Percentiles rank a stretch among this genome's conserved stretches.
Evolutionary conservation across 2,113 vertebrate species (phyloP).

Genomic region (Tursiops truncatus): DNA sequence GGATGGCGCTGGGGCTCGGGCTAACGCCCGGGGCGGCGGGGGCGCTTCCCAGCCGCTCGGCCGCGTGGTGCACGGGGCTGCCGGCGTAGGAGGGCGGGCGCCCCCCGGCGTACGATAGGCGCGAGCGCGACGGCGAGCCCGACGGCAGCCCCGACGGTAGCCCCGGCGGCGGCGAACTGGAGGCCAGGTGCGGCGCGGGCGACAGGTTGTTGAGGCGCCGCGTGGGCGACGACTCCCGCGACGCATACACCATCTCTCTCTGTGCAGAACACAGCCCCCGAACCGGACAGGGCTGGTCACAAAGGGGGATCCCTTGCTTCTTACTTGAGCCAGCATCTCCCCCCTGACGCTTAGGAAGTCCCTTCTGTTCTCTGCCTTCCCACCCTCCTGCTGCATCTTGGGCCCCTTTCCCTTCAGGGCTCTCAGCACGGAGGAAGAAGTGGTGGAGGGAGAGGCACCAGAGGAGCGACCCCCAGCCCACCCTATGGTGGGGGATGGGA

Average conservation of each 20-base stretch:
- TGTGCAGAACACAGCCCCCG: slow-evolving; percentile 71
- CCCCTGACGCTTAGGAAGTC: not conserved
- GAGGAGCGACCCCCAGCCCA: not conserved
- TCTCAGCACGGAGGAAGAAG: not conserved
- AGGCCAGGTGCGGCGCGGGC: slow-evolving; percentile 81
- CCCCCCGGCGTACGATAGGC: slow-evolving; percentile 96
- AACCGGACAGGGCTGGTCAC: slow-evolving; percentile 33
- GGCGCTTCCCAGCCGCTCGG: slow-evolving; percentile 83
- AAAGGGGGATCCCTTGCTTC: not conserved
- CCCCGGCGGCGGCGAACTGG: slow-evolving; percentile 83
- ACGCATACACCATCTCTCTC: slow-evolving; percentile 98
- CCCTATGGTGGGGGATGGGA: not conserved
- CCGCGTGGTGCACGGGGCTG: slow-evolving; percentile 88
- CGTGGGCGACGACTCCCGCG: slow-evolving; percentile 96
- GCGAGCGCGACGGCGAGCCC: slow-evolving; percentile 91
- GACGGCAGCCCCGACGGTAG: slow-evolving; percentile 72
- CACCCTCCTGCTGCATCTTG: not conserved
- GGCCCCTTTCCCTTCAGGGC: not conserved
- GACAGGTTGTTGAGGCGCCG: slow-evolving; percentile 95
- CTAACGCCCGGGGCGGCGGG: slow-evolving; percentile 90
- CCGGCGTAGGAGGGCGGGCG: slow-evolving; percentile 94
- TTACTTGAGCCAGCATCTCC: not conserved
- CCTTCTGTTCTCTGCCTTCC: not conserved
- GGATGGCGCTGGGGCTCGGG: slow-evolving; percentile 96
- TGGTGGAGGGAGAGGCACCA: not conserved